Percentiles rank a stretch among this genome's conserved stretches.
These are phyloP conservation scores for Gastracanthus pulcherrimus DNA, from an alignment of 2,888 invertebrate genomes.

Conservation along the genomic window DNA sequence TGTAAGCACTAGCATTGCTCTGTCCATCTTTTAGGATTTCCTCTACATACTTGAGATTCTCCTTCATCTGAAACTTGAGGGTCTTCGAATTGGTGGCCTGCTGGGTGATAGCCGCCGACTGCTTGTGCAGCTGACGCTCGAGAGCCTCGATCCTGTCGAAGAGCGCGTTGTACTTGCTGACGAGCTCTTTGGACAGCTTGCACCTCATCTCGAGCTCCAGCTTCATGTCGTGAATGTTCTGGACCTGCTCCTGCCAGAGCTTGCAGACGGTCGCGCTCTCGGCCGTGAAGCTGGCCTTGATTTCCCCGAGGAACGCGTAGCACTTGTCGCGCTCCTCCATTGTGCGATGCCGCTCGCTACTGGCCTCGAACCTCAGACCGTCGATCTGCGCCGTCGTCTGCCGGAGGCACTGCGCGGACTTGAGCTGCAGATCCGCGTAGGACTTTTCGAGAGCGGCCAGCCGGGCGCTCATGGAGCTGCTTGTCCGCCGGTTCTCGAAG, in stretches of 20 bases:
- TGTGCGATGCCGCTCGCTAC: slow-evolving; percentile 55
- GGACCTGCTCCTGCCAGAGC: slow-evolving; percentile 75
- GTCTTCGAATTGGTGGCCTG: slow-evolving; percentile 60
- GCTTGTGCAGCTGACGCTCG: slow-evolving; percentile 70
- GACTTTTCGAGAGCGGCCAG: slow-evolving; percentile 62
- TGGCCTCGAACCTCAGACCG: slow-evolving; percentile 59
- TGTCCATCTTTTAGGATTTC: slow-evolving; percentile 61
- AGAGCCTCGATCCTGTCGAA: slow-evolving; percentile 79
- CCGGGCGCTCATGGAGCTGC: slow-evolving; percentile 52
- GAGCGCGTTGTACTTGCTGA: slow-evolving; percentile 77
- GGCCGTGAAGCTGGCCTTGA: slow-evolving; percentile 72
- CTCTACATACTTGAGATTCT: slow-evolving; percentile 65
- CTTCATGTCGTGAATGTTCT: slow-evolving; percentile 77
- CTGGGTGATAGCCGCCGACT: slow-evolving; percentile 54
- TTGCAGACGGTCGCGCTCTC: slow-evolving; percentile 74
- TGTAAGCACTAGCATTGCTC: slow-evolving; percentile 12
- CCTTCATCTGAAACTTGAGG: slow-evolving; percentile 66
- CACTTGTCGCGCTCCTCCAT: slow-evolving; percentile 56
- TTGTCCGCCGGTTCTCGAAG: slow-evolving; percentile 52
- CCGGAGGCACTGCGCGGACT: slow-evolving; percentile 61
- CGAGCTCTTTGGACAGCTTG: slow-evolving; percentile 76
- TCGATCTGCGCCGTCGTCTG: too few relatives aligned
- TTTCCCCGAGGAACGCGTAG: slow-evolving; percentile 68
- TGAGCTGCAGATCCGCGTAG: slow-evolving; percentile 60
- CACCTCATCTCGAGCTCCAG: slow-evolving; percentile 79